phyloP scores from a whole-genome alignment of 2,113 vertebrate species.

The Austrofundulus limnaeus region DNA sequence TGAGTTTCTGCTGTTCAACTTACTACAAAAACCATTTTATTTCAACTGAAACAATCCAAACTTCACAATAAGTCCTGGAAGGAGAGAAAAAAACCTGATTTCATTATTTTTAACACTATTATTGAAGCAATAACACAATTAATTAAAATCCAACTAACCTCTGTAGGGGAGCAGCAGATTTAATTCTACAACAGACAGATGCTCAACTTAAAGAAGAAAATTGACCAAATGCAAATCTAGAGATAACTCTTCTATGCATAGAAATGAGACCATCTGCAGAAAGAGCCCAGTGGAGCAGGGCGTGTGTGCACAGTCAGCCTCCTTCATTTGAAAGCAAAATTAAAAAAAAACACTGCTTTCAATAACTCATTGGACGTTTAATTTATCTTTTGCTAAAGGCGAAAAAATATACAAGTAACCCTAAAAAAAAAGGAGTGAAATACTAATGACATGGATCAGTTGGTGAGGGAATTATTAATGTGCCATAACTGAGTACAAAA shows the following conservation, averaged over 20 bases:
- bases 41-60: constrained; percentile 1
- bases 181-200: constrained; percentile 78
- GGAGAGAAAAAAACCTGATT: constrained; percentile 9
- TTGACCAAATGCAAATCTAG: constrained; percentile 78
- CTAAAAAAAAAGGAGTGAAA: constrained; percentile 18
- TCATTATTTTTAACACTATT: constrained; percentile 55
- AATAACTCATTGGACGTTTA: constrained; percentile 8
- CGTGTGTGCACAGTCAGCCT: constrained; percentile 54
- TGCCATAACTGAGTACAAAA: constrained; percentile 65
- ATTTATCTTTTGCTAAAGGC: constrained; percentile 10
- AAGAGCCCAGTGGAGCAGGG: constrained; percentile 61
- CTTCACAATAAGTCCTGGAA: not conserved
- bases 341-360: constrained; percentile 14
- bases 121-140: constrained; percentile 73
- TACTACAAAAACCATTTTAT: too few relatives aligned
- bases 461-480: constrained; percentile 61
- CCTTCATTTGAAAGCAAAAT: constrained; percentile 40
- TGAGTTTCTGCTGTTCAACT: not conserved
- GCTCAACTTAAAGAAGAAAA: constrained; percentile 77
- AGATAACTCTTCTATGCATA: constrained; percentile 76
- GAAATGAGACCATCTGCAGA: constrained; percentile 76
- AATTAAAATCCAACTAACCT: constrained; percentile 75
- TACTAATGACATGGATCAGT: constrained; percentile 51
- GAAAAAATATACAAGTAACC: constrained; percentile 13
- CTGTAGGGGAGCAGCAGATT: constrained; percentile 71